phyloP scores from a whole-genome alignment of 1,140 invertebrate genomes.

The Babylonia areolata region DNA sequence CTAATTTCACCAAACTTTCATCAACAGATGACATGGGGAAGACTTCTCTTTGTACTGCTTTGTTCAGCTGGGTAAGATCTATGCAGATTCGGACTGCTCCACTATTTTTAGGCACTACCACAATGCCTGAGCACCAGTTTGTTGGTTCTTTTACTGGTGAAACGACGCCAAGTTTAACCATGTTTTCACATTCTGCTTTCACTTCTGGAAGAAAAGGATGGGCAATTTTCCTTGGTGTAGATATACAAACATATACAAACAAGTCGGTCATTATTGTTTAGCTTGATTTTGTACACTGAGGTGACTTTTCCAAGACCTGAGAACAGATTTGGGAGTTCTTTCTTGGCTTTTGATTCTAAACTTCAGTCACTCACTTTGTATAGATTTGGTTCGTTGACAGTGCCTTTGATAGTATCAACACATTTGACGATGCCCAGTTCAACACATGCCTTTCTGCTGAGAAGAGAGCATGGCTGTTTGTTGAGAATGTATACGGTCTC shows the following conservation, averaged over 20 bases:
- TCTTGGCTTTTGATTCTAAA: no score
- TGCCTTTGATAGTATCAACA: no score
- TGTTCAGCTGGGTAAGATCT: slow-evolving; percentile 43
- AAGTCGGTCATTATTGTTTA: no score
- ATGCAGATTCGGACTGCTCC: slow-evolving; percentile 50
- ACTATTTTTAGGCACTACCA: slow-evolving; percentile 31
- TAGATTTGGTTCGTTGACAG: no score
- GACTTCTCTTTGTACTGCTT: slow-evolving; percentile 16
- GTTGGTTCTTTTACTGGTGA: slow-evolving; percentile 20
- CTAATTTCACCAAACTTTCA: slow-evolving; percentile 26
- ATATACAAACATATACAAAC: no score
- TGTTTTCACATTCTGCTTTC: not conserved
- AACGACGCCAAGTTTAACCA: not conserved
- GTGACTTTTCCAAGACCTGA: no score
- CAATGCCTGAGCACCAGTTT: slow-evolving; percentile 12
- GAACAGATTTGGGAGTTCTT: no score
- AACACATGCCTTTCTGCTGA: not conserved
- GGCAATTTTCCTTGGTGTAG: no score
- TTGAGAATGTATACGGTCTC: not conserved
- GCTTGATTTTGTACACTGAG: no score
- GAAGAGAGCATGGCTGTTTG: not conserved
- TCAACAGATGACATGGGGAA: not conserved
- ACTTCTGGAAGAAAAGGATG: not conserved
- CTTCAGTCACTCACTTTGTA: no score
- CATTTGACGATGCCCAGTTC: no score